phyloP scores from a whole-genome alignment of 2,888 invertebrate genomes.

The Eristalis intricaria region DNA sequence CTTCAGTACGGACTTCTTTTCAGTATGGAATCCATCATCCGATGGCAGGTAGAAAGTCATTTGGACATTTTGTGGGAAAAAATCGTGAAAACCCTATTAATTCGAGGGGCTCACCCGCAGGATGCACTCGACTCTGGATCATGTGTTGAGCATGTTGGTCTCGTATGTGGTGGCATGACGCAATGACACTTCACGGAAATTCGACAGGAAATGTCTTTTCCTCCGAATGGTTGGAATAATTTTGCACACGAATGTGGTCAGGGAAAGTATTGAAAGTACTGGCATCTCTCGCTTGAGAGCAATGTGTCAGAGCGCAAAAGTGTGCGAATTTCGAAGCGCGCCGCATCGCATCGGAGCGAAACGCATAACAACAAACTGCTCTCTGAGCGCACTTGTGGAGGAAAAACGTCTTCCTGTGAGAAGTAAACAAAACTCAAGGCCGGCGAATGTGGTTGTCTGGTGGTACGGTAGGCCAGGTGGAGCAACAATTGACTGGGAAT shows the following conservation, averaged over 20 bases:
- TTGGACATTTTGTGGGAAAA: conserved; percentile 26
- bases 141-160: conserved; percentile 37
- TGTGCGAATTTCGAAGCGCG: neutral
- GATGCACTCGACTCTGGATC: conserved; percentile 25
- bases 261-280: conserved; percentile 24
- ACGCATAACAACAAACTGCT: conserved; percentile 32
- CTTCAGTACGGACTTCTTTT: too few relatives aligned
- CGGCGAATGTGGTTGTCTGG: conserved; percentile 12
- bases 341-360: conserved; percentile 11
- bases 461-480: neutral
- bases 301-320: conserved; percentile 34
- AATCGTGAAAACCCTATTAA: neutral
- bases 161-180: neutral
- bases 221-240: conserved; percentile 35
- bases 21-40: neutral
- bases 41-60: conserved; percentile 24
- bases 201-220: neutral
- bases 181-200: neutral
- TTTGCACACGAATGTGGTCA: conserved; percentile 34
- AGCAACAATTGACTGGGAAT: conserved; percentile 42
- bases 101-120: conserved; percentile 8
- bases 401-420: conserved; percentile 16
- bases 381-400: conserved; percentile 36
- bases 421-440: conserved; percentile 57
- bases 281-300: conserved; percentile 18